Conservation (phyloP, 2,888 invertebrate genomes). For the Volucella inflata region DNA sequence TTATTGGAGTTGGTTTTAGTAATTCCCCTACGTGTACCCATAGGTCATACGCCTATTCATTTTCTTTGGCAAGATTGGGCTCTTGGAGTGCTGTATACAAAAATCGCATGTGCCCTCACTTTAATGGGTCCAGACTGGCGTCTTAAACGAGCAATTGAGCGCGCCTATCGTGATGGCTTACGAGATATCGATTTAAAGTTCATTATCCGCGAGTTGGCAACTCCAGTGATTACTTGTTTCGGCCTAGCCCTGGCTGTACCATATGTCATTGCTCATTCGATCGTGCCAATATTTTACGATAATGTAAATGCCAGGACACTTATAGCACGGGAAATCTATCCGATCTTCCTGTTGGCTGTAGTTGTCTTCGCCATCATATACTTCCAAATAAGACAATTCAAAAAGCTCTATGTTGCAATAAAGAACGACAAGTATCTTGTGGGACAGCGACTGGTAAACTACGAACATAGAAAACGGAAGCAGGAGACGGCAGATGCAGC, state of each 20-base stretch:
- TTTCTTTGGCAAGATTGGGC: conserved; percentile 99
- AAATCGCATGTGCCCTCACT: conserved; percentile 97
- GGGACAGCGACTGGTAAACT: conserved; percentile 97
- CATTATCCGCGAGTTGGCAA: conserved; percentile 92
- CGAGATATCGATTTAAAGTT: conserved; percentile 95
- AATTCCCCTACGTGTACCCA: conserved; percentile 95
- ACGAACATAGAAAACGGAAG: conserved; percentile 92
- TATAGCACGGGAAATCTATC: conserved; percentile 94
- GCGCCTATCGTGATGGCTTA: conserved; percentile 96
- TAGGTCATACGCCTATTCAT: conserved; percentile 94
- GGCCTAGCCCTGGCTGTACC: conserved; percentile 96
- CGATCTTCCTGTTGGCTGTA: conserved; percentile 91
- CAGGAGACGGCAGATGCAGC: conserved; percentile 79
- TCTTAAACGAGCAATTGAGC: conserved; percentile 94
- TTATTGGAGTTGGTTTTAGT: conserved; percentile 95
- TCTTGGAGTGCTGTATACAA: conserved; percentile 97
- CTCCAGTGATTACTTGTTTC: conserved; percentile 94
- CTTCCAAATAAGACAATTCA: conserved; percentile 96
- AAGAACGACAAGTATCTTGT: conserved; percentile 99
- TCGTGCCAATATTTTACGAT: conserved; percentile 88
- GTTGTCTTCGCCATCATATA: conserved; percentile 88
- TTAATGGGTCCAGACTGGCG: conserved; percentile 99
- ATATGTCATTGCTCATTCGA: conserved; percentile 93
- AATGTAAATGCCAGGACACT: conserved; percentile 89
- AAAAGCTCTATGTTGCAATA: conserved; percentile 97